A percentile compares a stretch with the other conserved stretches of the same genome.
phyloP scores from a whole-genome alignment of 2,888 invertebrate species.

The Eretmocerus hayati region DNA sequence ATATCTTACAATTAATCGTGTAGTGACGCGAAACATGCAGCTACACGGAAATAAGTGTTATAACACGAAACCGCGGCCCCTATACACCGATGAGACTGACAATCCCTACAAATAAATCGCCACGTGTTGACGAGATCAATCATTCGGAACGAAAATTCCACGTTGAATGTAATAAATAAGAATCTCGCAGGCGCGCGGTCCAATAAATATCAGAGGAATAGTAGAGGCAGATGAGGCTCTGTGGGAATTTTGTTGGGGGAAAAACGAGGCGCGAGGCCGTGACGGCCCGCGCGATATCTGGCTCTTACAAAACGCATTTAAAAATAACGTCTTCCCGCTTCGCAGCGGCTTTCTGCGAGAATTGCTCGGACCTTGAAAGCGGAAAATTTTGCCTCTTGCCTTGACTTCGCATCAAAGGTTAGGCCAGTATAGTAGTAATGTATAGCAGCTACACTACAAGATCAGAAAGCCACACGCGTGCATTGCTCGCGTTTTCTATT shows the following conservation, averaged over 20 bases:
- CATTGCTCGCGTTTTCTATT: constrained; percentile 1
- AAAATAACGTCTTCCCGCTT: constrained; percentile 20
- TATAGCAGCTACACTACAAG: too few relatives aligned
- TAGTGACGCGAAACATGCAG: too few relatives aligned
- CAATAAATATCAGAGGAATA: neutral
- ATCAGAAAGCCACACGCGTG: too few relatives aligned
- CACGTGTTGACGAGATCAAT: neutral
- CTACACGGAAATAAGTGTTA: too few relatives aligned
- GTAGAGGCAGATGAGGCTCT: neutral
- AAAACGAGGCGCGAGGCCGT: constrained; percentile 4
- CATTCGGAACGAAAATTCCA: neutral
- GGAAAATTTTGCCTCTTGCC: constrained; percentile 4
- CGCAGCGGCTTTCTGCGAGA: neutral
- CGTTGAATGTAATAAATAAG: too few relatives aligned
- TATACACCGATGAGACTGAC: too few relatives aligned
- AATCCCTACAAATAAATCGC: neutral
- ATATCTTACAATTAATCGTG: too few relatives aligned
- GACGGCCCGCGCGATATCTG: constrained; percentile 10
- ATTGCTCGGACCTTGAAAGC: constrained; percentile 17
- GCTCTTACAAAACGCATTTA: constrained; percentile 22
- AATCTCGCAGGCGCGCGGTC: neutral
- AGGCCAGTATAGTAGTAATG: too few relatives aligned
- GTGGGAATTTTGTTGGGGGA: neutral
- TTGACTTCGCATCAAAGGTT: constrained; percentile 22
- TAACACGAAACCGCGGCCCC: too few relatives aligned